phyloP scores from a whole-genome alignment of 2,888 invertebrate species.

The Hirtodrosophila histrioides region DNA sequence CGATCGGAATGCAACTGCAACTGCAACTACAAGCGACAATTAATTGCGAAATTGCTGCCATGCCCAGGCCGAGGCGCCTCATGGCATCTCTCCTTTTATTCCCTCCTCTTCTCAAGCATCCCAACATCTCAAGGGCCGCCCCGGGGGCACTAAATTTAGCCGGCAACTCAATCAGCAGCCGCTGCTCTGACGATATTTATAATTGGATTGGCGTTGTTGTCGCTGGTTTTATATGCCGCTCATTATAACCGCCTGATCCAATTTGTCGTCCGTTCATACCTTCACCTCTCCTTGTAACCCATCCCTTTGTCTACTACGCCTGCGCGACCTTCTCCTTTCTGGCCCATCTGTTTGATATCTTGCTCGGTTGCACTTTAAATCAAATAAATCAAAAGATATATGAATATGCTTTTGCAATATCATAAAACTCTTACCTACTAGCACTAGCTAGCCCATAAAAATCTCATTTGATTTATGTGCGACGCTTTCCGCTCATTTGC shows the following conservation, averaged over 20 bases:
- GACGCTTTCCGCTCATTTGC: constrained; percentile 51
- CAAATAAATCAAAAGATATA: constrained; percentile 68
- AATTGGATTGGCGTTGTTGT: constrained; percentile 62
- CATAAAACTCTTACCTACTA: constrained; percentile 17
- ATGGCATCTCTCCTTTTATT: not conserved
- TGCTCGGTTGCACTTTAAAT: constrained; percentile 50
- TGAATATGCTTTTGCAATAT: constrained; percentile 16
- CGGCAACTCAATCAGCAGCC: constrained; percentile 72
- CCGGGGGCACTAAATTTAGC: constrained; percentile 57
- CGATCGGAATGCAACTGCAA: constrained; percentile 29
- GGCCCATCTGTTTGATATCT: constrained; percentile 44
- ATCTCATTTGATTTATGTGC: constrained; percentile 53
- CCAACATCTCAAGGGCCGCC: constrained; percentile 6
- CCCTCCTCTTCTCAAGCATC: no score
- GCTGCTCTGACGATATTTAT: constrained; percentile 68
- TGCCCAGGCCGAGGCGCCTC: constrained; percentile 33
- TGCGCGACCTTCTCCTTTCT: constrained; percentile 22
- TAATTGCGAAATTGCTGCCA: constrained; percentile 63
- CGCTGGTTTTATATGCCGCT: constrained; percentile 37
- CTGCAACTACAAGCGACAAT: constrained; percentile 53
- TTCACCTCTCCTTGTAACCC: not conserved
- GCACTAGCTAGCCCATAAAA: constrained; percentile 1
- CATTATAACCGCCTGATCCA: constrained; percentile 42
- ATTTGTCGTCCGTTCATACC: constrained; percentile 35
- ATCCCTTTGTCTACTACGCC: constrained; percentile 20